These are phyloP conservation scores for Campoletis sonorensis DNA, from an alignment of 1,140 invertebrate species.

Conservation along the genomic window DNA sequence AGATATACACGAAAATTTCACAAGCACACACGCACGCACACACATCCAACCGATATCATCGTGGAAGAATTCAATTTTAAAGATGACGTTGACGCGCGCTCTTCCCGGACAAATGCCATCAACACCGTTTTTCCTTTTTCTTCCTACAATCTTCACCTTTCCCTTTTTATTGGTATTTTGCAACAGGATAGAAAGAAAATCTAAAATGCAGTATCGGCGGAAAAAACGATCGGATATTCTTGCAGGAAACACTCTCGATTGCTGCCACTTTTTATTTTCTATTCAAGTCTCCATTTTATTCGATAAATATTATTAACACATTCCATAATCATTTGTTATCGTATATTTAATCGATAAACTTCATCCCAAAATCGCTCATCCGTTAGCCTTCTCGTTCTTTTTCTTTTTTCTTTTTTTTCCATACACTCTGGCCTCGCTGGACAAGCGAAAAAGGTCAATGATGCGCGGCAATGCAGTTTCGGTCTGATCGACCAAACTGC, in stretches of 20 bases:
- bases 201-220: not conserved
- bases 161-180: not conserved
- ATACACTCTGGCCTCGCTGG: not conserved
- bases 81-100: constrained; percentile 2
- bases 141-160: not conserved
- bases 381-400: not conserved
- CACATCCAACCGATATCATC: not conserved
- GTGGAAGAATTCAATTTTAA: constrained; percentile 6
- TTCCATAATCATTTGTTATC: no score
- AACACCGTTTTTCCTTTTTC: not conserved
- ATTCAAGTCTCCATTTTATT: no score
- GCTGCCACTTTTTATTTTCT: no score
- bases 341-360: no score
- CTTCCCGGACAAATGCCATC: not conserved
- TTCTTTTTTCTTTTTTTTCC: not conserved
- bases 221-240: not conserved
- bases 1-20: not conserved
- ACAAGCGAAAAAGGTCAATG: constrained; percentile 14
- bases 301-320: no score
- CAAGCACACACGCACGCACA: not conserved
- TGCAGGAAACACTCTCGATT: no score
- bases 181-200: not conserved
- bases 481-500: constrained; percentile 21
- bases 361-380: not conserved
- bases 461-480: constrained; percentile 2